Conservation (phyloP, 2,888 invertebrate species). For the Lasioglossum villosulum region DNA sequence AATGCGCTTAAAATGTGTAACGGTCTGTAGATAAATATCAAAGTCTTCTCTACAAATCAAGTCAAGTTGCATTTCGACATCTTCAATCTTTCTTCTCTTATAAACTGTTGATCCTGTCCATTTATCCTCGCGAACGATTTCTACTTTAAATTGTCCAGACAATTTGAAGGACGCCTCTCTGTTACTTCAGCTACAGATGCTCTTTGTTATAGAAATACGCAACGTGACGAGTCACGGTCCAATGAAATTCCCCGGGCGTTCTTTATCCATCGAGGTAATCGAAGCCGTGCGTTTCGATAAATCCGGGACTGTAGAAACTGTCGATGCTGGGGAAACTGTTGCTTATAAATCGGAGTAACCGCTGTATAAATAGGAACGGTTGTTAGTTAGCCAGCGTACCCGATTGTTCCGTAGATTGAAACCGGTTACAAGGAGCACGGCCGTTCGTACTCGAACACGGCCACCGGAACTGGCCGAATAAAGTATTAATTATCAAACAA, state of each 20-base stretch:
- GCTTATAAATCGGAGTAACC: slow-evolving; percentile 40
- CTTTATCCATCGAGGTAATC: slow-evolving; percentile 46
- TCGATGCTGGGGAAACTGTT: slow-evolving; percentile 34
- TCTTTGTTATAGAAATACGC: slow-evolving; percentile 17
- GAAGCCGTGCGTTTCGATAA: slow-evolving; percentile 54
- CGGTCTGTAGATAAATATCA: not conserved
- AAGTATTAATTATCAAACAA: slow-evolving; percentile 68
- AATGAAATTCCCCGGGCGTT: slow-evolving; percentile 36
- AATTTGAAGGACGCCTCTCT: no score
- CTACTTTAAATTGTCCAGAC: no score
- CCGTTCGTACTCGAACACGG: not conserved
- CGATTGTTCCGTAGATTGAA: slow-evolving; percentile 20
- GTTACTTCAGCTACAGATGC: not conserved
- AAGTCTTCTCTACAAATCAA: not conserved
- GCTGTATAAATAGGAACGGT: slow-evolving; percentile 45
- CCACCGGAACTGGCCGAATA: not conserved
- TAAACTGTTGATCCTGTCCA: no score
- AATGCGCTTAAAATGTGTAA: not conserved
- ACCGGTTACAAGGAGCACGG: not conserved
- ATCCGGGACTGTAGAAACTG: slow-evolving; percentile 8
- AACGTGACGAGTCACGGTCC: not conserved
- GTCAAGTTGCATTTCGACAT: not conserved
- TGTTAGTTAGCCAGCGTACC: slow-evolving; percentile 39
- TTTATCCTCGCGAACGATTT: no score
- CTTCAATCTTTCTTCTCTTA: not conserved